Percentiles rank a stretch among this genome's conserved stretches.
Conservation (phyloP, 2,113 vertebrate species). For the Corvus moneduloides region DNA sequence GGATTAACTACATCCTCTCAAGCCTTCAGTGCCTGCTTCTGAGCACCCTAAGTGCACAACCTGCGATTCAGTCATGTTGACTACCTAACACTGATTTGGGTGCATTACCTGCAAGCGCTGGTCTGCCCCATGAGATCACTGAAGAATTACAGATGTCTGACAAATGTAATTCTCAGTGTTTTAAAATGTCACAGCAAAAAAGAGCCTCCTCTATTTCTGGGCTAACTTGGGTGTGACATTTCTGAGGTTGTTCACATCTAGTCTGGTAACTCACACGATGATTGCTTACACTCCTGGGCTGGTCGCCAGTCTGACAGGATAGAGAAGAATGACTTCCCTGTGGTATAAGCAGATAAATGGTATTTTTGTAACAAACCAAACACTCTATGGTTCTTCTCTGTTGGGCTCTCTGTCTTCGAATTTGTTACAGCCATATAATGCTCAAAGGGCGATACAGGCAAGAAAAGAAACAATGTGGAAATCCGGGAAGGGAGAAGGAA, state of each 20-base stretch:
- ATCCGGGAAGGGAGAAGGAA: background rate
- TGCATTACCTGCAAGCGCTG: fast-evolving
- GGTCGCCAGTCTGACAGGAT: background rate
- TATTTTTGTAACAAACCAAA: background rate
- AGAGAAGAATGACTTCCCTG: background rate
- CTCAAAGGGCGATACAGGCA: background rate
- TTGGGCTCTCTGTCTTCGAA: background rate
- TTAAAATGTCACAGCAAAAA: background rate
- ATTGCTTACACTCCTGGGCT: background rate
- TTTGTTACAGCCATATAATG: background rate
- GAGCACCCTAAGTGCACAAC: background rate
- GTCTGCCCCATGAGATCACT: background rate
- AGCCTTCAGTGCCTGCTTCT: background rate
- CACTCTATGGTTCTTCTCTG: background rate
- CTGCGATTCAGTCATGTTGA: background rate
- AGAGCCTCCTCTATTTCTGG: background rate
- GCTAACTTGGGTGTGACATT: background rate
- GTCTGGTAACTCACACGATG: background rate
- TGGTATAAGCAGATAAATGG: background rate
- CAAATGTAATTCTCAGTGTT: background rate
- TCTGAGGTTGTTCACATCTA: background rate
- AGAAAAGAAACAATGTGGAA: background rate
- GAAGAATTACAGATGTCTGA: background rate
- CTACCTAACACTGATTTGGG: background rate
- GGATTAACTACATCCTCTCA: background rate